Conservation (phyloP, 2,113 vertebrate genomes). For the Desmodus rotundus region DNA sequence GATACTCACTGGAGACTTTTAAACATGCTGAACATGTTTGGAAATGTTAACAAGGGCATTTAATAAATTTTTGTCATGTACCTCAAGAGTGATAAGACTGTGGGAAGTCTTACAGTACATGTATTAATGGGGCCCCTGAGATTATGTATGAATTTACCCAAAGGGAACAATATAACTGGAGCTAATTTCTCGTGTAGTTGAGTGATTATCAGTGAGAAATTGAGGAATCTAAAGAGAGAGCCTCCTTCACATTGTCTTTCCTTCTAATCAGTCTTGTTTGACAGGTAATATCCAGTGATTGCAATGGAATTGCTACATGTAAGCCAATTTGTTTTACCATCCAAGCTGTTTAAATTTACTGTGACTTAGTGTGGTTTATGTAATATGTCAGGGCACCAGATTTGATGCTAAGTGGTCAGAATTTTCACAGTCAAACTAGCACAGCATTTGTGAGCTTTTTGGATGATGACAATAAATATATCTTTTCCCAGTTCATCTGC, state of each 20-base stretch:
- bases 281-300: background rate
- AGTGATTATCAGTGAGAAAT: background rate
- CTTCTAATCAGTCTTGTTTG: background rate
- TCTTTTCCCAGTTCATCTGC: background rate
- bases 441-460: background rate
- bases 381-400: background rate
- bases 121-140: background rate
- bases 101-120: background rate
- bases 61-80: background rate
- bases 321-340: background rate
- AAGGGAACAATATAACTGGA: background rate
- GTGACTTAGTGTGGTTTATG: background rate
- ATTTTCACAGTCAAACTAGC: background rate
- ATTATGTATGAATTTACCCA: background rate
- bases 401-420: background rate
- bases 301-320: background rate
- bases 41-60: background rate
- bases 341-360: background rate
- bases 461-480: background rate
- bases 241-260: background rate
- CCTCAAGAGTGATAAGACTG: background rate
- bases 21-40: background rate
- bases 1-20: background rate
- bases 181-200: background rate
- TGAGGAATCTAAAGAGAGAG: background rate